Conservation (phyloP, 2,113 vertebrate species). For the Suncus etruscus region DNA sequence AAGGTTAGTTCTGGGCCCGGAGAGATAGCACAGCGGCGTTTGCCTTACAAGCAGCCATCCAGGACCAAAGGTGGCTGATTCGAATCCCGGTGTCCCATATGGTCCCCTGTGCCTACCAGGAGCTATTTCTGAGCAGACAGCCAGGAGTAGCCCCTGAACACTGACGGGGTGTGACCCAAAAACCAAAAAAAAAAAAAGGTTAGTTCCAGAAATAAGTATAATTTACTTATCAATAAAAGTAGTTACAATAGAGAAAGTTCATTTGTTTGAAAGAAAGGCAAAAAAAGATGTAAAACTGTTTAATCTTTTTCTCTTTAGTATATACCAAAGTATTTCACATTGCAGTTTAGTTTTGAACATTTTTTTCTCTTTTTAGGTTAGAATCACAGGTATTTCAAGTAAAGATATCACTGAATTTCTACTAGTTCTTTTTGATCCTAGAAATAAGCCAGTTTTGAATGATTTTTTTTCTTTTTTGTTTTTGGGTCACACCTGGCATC, state of each 20-base stretch:
- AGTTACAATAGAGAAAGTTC: slow-evolving; percentile 73
- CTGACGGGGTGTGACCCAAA: too few species aligned
- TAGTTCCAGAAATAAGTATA: slow-evolving; percentile 77
- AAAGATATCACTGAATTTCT: slow-evolving; percentile 74
- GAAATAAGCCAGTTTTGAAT: slow-evolving; percentile 74
- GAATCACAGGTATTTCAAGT: slow-evolving; percentile 77
- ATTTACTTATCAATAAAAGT: slow-evolving; percentile 75
- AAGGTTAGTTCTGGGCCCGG: slow-evolving; percentile 72
- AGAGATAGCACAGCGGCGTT: too few species aligned
- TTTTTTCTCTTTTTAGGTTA: slow-evolving; percentile 80
- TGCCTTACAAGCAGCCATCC: too few species aligned
- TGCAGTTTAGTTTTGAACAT: slow-evolving; percentile 77
- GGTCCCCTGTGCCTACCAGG: too few species aligned
- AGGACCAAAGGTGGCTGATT: too few species aligned
- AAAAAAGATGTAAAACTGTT: slow-evolving; percentile 59
- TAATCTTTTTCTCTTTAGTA: slow-evolving; percentile 52
- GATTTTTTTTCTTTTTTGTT: slow-evolving; percentile 67
- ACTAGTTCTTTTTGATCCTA: slow-evolving; percentile 69
- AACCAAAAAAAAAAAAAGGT: slow-evolving; percentile 63
- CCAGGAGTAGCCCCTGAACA: too few species aligned
- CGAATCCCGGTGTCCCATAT: too few species aligned
- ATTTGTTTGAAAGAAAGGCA: slow-evolving; percentile 70
- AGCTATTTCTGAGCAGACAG: too few species aligned
- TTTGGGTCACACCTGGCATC: too few species aligned
- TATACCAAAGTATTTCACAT: slow-evolving; percentile 52